Conservation (phyloP, 2,888 invertebrate genomes). For the Mythimna impura region DNA sequence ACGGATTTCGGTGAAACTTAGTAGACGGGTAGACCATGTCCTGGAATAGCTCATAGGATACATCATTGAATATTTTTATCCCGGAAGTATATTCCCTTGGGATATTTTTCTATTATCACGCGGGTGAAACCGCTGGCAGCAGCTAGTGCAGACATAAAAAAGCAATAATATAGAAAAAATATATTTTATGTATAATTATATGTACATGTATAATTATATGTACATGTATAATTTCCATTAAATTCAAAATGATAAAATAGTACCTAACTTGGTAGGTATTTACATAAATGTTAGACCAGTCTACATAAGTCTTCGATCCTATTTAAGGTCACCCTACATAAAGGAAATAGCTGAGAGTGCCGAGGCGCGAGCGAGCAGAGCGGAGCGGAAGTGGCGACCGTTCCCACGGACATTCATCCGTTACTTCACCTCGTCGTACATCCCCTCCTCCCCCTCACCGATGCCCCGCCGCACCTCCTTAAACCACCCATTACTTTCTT, state of each 20-base stretch:
- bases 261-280: neutral
- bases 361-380: constrained; percentile 79
- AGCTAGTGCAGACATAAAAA: neutral
- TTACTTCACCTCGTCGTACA: constrained; percentile 84
- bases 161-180: neutral
- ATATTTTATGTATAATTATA: too few relatives aligned
- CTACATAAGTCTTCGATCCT: constrained; percentile 26
- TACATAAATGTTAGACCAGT: constrained; percentile 9
- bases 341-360: constrained; percentile 88
- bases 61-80: too few relatives aligned
- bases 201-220: too few relatives aligned
- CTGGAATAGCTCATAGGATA: too few relatives aligned
- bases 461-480: constrained; percentile 50
- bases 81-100: too few relatives aligned
- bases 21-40: too few relatives aligned
- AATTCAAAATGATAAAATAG: neutral
- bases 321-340: constrained; percentile 82
- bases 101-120: too few relatives aligned
- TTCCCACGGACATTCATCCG: constrained; percentile 90
- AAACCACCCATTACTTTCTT: constrained; percentile 59
- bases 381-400: constrained; percentile 88
- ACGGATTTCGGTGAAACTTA: too few relatives aligned
- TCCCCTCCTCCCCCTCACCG: constrained; percentile 55
- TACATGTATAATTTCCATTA: neutral
- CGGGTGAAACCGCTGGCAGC: too few relatives aligned